phyloP scores from a whole-genome alignment of 64 coral and sea anemone species.

The Acropora tenuis region DNA sequence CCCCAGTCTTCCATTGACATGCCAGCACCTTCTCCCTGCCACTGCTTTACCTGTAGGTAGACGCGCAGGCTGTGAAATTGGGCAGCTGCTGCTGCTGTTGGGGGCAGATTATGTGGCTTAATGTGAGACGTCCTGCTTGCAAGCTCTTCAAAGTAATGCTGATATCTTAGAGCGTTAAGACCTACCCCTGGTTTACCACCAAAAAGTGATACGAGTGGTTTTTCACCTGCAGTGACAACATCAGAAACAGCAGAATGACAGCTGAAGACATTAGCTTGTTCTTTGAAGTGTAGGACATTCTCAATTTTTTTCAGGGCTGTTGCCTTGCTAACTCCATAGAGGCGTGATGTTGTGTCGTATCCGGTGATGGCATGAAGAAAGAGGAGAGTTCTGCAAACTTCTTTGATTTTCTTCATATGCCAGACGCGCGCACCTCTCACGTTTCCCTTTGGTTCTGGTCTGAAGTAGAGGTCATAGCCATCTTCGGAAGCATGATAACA shows the following conservation, averaged over 20 bases:
- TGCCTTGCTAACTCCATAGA: not conserved
- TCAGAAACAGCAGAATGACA: conserved; percentile 22
- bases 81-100: not conserved
- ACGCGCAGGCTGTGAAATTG: conserved; percentile 37
- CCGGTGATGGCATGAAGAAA: conserved; percentile 44
- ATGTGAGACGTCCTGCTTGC: conserved; percentile 25
- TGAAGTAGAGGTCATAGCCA: conserved; percentile 31
- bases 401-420: conserved; percentile 46
- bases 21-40: conserved; percentile 36
- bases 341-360: conserved; percentile 49
- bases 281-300: conserved; percentile 22
- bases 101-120: conserved; percentile 28
- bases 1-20: conserved; percentile 32
- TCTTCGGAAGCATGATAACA: conserved; percentile 1
- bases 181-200: conserved; percentile 27
- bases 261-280: conserved; percentile 54
- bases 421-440: not conserved
- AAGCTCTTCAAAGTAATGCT: conserved; percentile 49
- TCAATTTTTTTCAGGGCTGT: not conserved
- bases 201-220: conserved; percentile 12
- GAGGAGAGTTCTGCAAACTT: conserved; percentile 31
- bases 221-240: conserved; percentile 49
- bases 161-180: conserved; percentile 49
- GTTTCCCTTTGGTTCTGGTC: conserved; percentile 44
- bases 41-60: conserved; percentile 41